phyloP scores from a whole-genome alignment of 2,888 invertebrate genomes.

The Loripinus fragilis region DNA sequence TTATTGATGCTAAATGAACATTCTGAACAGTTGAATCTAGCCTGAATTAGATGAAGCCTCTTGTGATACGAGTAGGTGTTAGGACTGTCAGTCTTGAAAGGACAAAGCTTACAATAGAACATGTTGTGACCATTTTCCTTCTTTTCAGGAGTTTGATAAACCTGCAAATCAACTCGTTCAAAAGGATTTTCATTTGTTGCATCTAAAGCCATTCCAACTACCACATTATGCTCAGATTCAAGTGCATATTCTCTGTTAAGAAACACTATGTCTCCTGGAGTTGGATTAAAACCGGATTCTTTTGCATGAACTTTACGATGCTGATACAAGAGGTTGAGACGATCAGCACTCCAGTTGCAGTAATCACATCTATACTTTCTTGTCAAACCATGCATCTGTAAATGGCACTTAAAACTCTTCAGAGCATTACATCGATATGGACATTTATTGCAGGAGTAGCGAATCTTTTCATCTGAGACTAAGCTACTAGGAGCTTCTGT shows the following conservation, averaged over 20 bases:
- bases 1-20: conserved; percentile 73
- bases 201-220: conserved; percentile 34
- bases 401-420: conserved; percentile 74
- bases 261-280: conserved; percentile 72
- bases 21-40: conserved; percentile 69
- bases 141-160: conserved; percentile 40
- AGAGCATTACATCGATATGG: conserved; percentile 73
- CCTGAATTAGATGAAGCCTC: conserved; percentile 70
- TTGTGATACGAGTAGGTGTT: conserved; percentile 71
- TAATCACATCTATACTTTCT: conserved; percentile 77
- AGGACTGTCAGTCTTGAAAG: conserved; percentile 67
- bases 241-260: conserved; percentile 74
- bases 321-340: conserved; percentile 74
- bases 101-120: conserved; percentile 71
- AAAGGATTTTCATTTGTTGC: conserved; percentile 34
- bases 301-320: conserved; percentile 75
- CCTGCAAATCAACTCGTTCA: conserved; percentile 25
- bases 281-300: conserved; percentile 65
- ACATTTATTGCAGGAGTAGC: conserved; percentile 70
- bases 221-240: conserved; percentile 50
- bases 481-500: background rate
- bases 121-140: conserved; percentile 55
- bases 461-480: conserved; percentile 56
- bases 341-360: conserved; percentile 79
- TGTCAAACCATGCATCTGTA: conserved; percentile 74